Percentiles rank a stretch among this genome's conserved stretches.
phyloP scores from a whole-genome alignment of 2,888 invertebrate genomes.

The Pristionchus entomophagus region DNA sequence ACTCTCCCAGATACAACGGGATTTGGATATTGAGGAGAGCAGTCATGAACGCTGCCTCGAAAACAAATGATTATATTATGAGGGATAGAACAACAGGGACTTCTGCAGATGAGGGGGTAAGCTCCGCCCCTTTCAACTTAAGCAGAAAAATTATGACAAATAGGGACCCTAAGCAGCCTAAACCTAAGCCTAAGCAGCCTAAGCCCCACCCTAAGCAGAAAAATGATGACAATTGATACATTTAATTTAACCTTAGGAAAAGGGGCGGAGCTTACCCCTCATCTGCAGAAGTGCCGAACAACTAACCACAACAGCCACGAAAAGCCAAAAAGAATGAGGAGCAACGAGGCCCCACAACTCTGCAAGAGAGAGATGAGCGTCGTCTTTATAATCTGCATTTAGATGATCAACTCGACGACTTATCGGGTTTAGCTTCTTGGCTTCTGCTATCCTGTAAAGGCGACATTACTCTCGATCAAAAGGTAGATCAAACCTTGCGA shows the following conservation, averaged over 20 bases:
- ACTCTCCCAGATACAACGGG: constrained; percentile 69
- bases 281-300: too few relatives aligned
- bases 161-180: too few relatives aligned
- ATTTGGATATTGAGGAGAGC: constrained; percentile 72
- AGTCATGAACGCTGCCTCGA: constrained; percentile 69
- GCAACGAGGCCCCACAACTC: background rate
- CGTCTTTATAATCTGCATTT: background rate
- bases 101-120: too few relatives aligned
- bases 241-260: background rate
- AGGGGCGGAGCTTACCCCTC: constrained; percentile 31
- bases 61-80: too few relatives aligned
- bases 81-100: too few relatives aligned
- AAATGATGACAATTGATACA: too few relatives aligned
- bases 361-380: background rate
- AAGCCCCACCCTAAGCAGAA: too few relatives aligned
- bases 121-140: too few relatives aligned
- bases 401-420: constrained; percentile 38
- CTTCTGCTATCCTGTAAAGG: background rate
- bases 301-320: constrained; percentile 69
- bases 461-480: background rate
- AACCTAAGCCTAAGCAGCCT: too few relatives aligned
- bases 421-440: background rate
- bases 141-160: too few relatives aligned
- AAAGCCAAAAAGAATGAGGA: constrained; percentile 58
- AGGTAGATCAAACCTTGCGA: background rate